Evolutionary conservation across 2,888 invertebrate species (phyloP).

Genomic region (Latrodectus hesperus): DNA sequence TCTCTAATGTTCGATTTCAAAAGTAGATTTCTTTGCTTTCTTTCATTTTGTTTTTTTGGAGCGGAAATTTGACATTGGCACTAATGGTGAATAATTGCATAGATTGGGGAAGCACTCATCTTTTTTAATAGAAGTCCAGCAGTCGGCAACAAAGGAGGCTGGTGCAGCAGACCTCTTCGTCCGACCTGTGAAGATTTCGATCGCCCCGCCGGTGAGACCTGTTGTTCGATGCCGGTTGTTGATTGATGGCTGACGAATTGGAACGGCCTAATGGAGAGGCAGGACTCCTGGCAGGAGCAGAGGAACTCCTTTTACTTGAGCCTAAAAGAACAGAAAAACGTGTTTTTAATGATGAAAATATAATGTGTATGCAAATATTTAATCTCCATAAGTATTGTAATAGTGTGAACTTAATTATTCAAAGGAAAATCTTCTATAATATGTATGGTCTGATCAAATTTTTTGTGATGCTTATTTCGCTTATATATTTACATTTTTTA

Average conservation of each 20-base stretch:
- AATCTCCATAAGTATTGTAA: too few relatives aligned
- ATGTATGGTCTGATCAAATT: too few relatives aligned
- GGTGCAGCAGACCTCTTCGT: constrained; percentile 69
- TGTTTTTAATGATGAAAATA: too few relatives aligned
- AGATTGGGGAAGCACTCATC: background rate
- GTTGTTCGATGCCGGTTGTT: constrained; percentile 48
- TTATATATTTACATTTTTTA: too few relatives aligned
- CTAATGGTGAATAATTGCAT: constrained; percentile 50
- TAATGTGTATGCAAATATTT: too few relatives aligned
- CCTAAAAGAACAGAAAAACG: constrained; percentile 18
- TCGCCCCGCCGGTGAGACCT: constrained; percentile 35
- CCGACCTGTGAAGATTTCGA: constrained; percentile 55
- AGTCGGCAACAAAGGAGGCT: constrained; percentile 67
- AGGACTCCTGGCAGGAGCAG: constrained; percentile 62
- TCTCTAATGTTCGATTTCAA: constrained; percentile 5
- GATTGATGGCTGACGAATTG: constrained; percentile 42
- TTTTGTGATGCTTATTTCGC: too few relatives aligned
- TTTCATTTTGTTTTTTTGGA: constrained; percentile 33
- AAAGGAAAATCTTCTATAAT: too few relatives aligned
- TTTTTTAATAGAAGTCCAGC: constrained; percentile 60
- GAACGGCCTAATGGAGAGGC: constrained; percentile 54
- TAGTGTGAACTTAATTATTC: too few relatives aligned
- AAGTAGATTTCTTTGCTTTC: constrained; percentile 16
- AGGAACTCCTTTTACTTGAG: constrained; percentile 62
- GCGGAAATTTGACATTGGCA: constrained; percentile 61